Evolutionary conservation across 2,888 invertebrate genomes (phyloP).

Genomic region (Ennomos erosarius): DNA sequence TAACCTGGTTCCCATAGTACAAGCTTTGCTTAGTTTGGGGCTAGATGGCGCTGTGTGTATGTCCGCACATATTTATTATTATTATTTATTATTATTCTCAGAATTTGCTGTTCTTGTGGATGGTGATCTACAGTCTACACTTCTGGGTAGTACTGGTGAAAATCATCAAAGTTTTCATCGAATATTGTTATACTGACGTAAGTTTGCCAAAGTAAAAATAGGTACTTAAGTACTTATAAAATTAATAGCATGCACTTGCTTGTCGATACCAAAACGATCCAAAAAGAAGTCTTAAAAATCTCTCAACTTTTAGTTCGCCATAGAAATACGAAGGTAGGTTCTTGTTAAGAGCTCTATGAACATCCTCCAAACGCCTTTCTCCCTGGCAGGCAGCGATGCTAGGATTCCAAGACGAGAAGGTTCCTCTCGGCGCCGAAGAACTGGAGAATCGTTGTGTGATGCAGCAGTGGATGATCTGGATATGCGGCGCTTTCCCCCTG

Average conservation of each 20-base stretch:
- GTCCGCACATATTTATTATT: no score
- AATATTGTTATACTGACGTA: conserved; percentile 65
- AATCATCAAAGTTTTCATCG: conserved; percentile 61
- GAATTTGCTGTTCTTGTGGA: conserved; percentile 76
- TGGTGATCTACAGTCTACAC: conserved; percentile 77
- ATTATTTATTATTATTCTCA: no score
- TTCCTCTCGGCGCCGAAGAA: conserved; percentile 46
- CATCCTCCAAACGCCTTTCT: neutral
- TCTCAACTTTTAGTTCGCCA: no score
- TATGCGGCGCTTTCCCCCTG: conserved; percentile 62
- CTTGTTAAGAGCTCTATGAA: no score
- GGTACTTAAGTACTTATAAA: no score
- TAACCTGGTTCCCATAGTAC: no score
- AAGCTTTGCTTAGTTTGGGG: no score
- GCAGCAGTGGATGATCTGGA: conserved; percentile 74
- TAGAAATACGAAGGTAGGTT: no score
- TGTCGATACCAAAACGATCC: no score
- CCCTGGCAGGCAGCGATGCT: conserved; percentile 20
- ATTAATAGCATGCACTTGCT: no score
- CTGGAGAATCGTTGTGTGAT: conserved; percentile 54
- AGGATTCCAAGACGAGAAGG: conserved; percentile 32
- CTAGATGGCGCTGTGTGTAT: no score
- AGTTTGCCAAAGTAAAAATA: conserved; percentile 35
- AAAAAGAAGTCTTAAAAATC: no score
- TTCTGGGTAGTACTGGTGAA: conserved; percentile 71